Evolutionary conservation across 2,888 invertebrate genomes (phyloP).

Genomic region (Phengaris alcon): DNA sequence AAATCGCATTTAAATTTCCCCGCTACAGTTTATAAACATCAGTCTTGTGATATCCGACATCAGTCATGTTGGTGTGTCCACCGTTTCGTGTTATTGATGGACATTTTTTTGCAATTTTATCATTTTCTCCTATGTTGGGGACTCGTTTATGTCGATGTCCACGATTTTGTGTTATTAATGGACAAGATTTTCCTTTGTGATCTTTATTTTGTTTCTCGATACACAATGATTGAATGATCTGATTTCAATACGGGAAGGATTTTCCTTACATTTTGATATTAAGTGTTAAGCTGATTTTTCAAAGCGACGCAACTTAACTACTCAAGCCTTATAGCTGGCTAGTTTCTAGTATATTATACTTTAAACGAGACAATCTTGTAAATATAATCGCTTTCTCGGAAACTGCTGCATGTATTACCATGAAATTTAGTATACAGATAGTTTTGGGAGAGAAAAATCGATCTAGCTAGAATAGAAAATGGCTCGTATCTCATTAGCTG

Average conservation of each 20-base stretch:
- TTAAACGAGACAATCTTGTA: too few relatives aligned
- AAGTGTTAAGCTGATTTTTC: too few relatives aligned
- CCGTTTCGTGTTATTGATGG: constrained; percentile 12
- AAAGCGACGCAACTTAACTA: too few relatives aligned
- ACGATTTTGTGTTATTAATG: constrained; percentile 9
- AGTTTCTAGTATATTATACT: too few relatives aligned
- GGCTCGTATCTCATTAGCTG: too few relatives aligned
- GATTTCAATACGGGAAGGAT: background rate
- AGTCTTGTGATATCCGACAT: constrained; percentile 32
- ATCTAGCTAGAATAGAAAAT: too few relatives aligned
- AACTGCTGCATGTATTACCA: too few relatives aligned
- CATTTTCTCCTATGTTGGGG: background rate
- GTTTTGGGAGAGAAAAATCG: too few relatives aligned
- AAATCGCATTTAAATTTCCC: constrained; percentile 55
- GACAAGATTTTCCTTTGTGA: background rate
- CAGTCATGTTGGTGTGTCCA: constrained; percentile 22
- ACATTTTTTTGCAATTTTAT: constrained; percentile 10
- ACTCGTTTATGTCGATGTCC: constrained; percentile 15
- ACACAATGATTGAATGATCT: background rate
- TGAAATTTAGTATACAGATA: too few relatives aligned
- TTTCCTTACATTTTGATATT: too few relatives aligned
- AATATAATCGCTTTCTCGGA: too few relatives aligned
- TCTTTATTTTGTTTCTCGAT: background rate
- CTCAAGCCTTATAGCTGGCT: too few relatives aligned
- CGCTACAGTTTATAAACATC: constrained; percentile 32